Evolutionary conservation across 2,797 vertebrate genomes (phyloP).

Genomic region (Linurgus olivaceus): DNA sequence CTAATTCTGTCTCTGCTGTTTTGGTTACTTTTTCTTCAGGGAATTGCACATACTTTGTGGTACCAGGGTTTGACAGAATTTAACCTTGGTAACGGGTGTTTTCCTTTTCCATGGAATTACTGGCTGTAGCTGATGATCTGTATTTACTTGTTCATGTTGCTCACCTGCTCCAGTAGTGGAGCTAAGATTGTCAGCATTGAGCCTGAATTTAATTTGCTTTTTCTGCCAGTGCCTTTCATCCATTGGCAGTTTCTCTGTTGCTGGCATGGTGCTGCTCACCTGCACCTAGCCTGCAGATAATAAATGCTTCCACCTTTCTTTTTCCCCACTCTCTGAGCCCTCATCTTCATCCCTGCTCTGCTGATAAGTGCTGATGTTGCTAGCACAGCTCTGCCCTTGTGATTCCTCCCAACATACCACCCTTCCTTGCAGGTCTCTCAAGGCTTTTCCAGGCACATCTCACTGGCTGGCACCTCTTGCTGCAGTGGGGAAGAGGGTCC

Average conservation of each 20-base stretch:
- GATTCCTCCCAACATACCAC: rapidly evolving
- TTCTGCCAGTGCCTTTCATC: not conserved
- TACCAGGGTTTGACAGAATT: not conserved
- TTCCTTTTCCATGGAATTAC: not conserved
- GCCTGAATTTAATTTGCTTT: not conserved
- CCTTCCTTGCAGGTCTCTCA: not conserved
- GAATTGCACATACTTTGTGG: not conserved
- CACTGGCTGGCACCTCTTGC: rapidly evolving
- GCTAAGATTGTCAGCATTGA: not conserved
- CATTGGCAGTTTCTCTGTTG: not conserved
- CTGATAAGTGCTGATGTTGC: not conserved
- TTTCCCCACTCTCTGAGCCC: not conserved
- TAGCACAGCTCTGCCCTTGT: rapidly evolving
- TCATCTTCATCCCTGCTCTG: not conserved
- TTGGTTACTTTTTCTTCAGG: not conserved
- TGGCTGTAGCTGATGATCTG: not conserved
- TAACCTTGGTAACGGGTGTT: not conserved
- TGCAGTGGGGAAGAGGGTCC: not conserved
- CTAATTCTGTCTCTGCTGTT: slow-evolving; percentile 15
- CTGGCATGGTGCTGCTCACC: not conserved
- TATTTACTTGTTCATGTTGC: not conserved
- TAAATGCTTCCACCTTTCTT: not conserved
- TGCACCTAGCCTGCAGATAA: not conserved
- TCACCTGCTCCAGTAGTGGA: not conserved
- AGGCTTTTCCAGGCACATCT: rapidly evolving